These are phyloP conservation scores for Epicauta chinensis DNA, from an alignment of 1,140 invertebrate species.

Conservation along the genomic window DNA sequence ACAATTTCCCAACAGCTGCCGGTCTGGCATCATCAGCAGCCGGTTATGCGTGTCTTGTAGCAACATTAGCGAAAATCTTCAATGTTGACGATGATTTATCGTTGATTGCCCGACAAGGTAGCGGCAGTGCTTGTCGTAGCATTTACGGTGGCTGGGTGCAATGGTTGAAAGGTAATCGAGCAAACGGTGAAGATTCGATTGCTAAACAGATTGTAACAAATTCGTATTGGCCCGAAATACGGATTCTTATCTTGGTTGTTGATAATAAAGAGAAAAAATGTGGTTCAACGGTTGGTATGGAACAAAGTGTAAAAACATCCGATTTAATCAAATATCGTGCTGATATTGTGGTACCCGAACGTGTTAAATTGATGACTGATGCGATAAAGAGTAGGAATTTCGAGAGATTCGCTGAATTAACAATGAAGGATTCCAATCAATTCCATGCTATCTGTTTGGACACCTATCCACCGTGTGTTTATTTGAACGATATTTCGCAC, in stretches of 20 bases:
- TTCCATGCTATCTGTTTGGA: slow-evolving; percentile 93
- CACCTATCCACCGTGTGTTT: slow-evolving; percentile 88
- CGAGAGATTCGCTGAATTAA: slow-evolving; percentile 80
- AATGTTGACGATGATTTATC: slow-evolving; percentile 76
- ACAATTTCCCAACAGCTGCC: slow-evolving; percentile 98
- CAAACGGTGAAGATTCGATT: slow-evolving; percentile 75
- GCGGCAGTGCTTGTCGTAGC: slow-evolving; percentile 95
- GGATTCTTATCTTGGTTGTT: slow-evolving; percentile 85
- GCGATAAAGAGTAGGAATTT: slow-evolving; percentile 81
- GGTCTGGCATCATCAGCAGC: slow-evolving; percentile 97
- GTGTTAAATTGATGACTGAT: slow-evolving; percentile 61
- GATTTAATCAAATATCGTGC: slow-evolving; percentile 72
- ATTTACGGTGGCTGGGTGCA: slow-evolving; percentile 85
- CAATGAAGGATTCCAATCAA: slow-evolving; percentile 98
- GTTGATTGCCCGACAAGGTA: slow-evolving; percentile 77
- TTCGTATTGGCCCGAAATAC: slow-evolving; percentile 86
- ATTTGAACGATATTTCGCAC: slow-evolving; percentile 86
- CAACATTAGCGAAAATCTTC: slow-evolving; percentile 70
- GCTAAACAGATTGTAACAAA: slow-evolving; percentile 67
- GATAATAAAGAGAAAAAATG: slow-evolving; percentile 81
- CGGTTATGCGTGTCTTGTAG: slow-evolving; percentile 86
- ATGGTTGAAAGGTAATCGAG: slow-evolving; percentile 71
- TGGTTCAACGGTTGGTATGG: slow-evolving; percentile 91
- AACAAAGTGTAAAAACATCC: slow-evolving; percentile 72
- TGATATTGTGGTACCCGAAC: slow-evolving; percentile 62